phyloP scores from a whole-genome alignment of 2,113 vertebrate species.

The Alexandromys fortis region DNA sequence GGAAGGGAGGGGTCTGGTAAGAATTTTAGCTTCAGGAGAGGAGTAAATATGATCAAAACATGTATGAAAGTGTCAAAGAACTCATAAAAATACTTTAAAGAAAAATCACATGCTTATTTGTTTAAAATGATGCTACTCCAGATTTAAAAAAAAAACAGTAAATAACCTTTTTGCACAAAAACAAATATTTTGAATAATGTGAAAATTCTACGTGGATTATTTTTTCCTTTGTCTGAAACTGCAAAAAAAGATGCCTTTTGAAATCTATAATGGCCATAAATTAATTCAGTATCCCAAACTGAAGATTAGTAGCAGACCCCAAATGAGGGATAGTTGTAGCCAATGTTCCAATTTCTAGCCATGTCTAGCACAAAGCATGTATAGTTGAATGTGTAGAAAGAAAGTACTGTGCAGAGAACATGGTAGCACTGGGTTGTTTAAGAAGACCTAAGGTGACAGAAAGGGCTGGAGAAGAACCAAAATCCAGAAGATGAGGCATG shows the following conservation, averaged over 20 bases:
- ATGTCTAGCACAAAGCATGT: not conserved
- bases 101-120: not conserved
- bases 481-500: not conserved
- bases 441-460: not conserved
- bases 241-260: not conserved
- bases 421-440: not conserved
- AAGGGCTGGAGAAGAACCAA: not conserved
- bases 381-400: not conserved
- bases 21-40: not conserved
- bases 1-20: not conserved
- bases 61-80: not conserved
- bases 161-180: not conserved
- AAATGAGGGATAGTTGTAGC: not conserved
- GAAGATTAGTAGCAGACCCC: not conserved
- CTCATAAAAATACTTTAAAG: not conserved
- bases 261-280: not conserved
- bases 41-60: not conserved
- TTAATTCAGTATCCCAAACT: not conserved
- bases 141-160: not conserved
- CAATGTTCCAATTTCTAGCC: not conserved
- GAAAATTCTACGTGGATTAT: not conserved
- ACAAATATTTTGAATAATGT: not conserved
- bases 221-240: not conserved
- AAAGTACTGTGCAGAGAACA: not conserved
- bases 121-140: not conserved